Percentiles rank a stretch among this genome's conserved stretches.
phyloP scores from a whole-genome alignment of 2,113 vertebrate genomes.

The Hypanus sabinus region DNA sequence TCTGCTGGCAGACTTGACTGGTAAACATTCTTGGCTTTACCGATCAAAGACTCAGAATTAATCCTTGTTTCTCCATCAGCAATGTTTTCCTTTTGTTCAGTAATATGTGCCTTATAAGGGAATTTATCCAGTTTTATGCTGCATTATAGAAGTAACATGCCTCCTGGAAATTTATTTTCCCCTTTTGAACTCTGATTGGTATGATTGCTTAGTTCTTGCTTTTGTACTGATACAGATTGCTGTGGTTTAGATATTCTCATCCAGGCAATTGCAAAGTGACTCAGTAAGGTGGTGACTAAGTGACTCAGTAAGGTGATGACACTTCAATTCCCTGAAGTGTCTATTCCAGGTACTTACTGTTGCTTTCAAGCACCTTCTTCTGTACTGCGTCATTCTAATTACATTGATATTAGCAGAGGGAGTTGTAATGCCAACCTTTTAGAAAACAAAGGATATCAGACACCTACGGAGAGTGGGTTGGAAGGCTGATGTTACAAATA shows the following conservation, averaged over 20 bases:
- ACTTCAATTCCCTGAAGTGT: background rate
- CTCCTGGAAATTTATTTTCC: background rate
- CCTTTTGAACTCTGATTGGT: background rate
- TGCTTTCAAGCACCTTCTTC: background rate
- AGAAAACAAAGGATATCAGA: background rate
- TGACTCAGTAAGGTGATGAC: background rate
- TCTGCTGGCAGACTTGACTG: too few species aligned
- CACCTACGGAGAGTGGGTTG: too few species aligned
- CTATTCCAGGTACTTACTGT: background rate
- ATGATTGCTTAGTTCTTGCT: background rate
- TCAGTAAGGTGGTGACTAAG: background rate
- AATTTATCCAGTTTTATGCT: background rate
- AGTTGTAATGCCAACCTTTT: background rate
- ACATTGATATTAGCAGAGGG: background rate
- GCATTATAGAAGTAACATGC: background rate
- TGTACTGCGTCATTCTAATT: background rate
- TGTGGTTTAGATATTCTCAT: background rate
- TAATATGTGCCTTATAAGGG: background rate
- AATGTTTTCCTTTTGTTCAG: background rate
- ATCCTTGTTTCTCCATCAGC: background rate
- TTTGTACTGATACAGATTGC: background rate
- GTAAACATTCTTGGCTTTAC: background rate
- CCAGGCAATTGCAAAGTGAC: background rate
- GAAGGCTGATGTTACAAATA: too few species aligned
- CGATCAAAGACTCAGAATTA: background rate